Evolutionary conservation across 2,113 vertebrate species (phyloP), one percentile per base, ranked within the genome.

Genomic region (Microcebus ravelobensis): DNA sequence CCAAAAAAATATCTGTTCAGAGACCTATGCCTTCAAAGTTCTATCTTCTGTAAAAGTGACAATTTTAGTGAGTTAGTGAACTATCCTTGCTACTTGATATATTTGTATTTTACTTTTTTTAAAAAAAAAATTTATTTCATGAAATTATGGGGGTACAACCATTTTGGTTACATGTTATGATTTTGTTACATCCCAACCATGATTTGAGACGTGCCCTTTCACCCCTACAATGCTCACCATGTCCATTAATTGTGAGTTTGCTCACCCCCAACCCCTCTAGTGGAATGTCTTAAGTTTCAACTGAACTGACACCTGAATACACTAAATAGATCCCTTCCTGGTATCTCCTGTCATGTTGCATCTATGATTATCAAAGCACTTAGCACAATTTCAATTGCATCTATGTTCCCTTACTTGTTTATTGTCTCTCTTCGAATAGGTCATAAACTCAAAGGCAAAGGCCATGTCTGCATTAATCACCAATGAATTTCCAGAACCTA

Each of bases 321-420:
- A 12, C 42, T 79, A 93, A 63, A 23, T 71, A 89, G 25, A 89
- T 70, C 23, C 17, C 14, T 87, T 95, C n/a, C 70, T 85, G 12
- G 25, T 70, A 67, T 90, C 23, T 90, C 90, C 13, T 90, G 39
- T 84, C 39, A 93, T 52, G 27, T 18, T 90, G 29, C 6, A 45
- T 50, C 71, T 65, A 77, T 76, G 89, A 45, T 94, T 63, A 94
- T 92, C 50, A 87, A 39, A 86, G 59, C 80, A 96, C 34, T 95
- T 90, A 85, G 48, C 20, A 31, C 68, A 93, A 83, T 36, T 88
- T 52, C 52, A 97, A 57, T 93, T 59, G 68, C 31, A 77, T 91
- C 31, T 73, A 31, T 76, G 34, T 93, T 90, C 23, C 25, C 73
- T 67, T 55, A 42, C 63, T 45, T 95, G 52, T n/a, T 87, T 80